A percentile compares a stretch with the other conserved stretches of the same genome.
Evolutionary conservation across 1,140 invertebrate species (phyloP).

Genomic region (Magallana angulata): DNA sequence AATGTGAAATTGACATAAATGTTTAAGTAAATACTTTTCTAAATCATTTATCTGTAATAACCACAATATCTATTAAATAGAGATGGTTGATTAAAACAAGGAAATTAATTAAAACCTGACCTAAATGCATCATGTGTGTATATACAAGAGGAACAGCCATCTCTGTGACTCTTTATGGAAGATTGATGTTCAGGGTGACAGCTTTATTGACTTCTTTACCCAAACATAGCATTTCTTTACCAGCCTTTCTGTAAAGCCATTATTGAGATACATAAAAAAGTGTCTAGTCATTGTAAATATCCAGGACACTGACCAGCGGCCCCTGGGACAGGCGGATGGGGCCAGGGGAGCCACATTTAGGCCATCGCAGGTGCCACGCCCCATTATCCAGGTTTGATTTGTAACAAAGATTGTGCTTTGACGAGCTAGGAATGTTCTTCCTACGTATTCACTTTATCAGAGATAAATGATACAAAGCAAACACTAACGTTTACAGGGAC

Average conservation of each 20-base stretch:
- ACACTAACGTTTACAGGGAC: neutral
- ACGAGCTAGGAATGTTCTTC: conserved; percentile 16
- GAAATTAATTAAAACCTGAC: too few relatives aligned
- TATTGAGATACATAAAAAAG: conserved; percentile 5
- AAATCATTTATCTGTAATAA: too few relatives aligned
- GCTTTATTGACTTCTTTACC: neutral
- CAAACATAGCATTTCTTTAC: conserved; percentile 16
- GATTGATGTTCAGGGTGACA: conserved; percentile 7
- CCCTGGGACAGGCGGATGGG: neutral
- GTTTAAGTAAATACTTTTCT: too few relatives aligned
- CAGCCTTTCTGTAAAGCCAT: neutral
- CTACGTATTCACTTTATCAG: neutral
- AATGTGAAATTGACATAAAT: too few relatives aligned
- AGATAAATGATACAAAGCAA: conserved; percentile 11
- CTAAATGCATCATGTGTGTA: too few relatives aligned
- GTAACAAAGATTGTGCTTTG: neutral
- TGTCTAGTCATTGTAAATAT: neutral
- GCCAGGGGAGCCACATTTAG: neutral
- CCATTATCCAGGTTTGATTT: neutral
- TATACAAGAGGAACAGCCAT: neutral
- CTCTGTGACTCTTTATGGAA: conserved; percentile 9
- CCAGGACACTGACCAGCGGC: neutral
- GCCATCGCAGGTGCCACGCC: neutral
- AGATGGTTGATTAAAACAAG: too few relatives aligned
- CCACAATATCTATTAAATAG: too few relatives aligned